A percentile compares a stretch with the other conserved stretches of the same genome.
Conservation (phyloP, 2,113 vertebrate species). For the Erinaceus europaeus region DNA sequence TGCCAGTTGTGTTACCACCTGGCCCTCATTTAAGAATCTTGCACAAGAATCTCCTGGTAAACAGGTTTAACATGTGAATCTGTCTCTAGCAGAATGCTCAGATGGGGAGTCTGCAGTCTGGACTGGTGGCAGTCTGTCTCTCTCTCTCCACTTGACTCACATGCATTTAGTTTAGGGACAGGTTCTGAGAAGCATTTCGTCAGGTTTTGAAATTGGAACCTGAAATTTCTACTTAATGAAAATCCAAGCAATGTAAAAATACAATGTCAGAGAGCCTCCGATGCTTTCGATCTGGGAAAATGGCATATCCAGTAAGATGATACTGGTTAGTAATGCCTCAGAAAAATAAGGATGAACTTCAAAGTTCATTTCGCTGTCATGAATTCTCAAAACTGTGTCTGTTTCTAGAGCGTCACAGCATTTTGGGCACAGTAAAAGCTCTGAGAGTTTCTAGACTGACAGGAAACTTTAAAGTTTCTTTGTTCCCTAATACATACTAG, state of each 20-base stretch:
- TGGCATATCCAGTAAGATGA: not conserved
- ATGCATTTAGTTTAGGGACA: not conserved
- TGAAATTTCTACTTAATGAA: not conserved
- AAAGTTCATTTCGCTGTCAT: not conserved
- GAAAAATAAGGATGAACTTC: not conserved
- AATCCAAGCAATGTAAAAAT: not conserved
- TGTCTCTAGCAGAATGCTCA: not conserved
- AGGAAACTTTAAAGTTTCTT: no score
- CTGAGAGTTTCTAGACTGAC: no score
- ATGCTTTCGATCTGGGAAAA: not conserved
- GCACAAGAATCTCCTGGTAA: no score
- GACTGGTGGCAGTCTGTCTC: not conserved
- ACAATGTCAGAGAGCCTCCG: not conserved
- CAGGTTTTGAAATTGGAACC: not conserved
- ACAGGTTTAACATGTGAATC: no score
- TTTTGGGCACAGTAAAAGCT: not conserved
- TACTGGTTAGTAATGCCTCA: not conserved
- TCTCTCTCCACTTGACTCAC: not conserved
- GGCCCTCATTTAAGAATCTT: no score
- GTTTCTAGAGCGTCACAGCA: not conserved
- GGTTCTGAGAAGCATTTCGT: not conserved
- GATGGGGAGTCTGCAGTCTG: not conserved
- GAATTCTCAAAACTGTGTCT: not conserved
- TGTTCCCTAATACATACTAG: no score
- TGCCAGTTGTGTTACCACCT: no score